Evolutionary conservation across 2,797 vertebrate genomes (phyloP), one percentile per base, ranked within the genome.

Genomic region (Coccyzus lansbergi): DNA sequence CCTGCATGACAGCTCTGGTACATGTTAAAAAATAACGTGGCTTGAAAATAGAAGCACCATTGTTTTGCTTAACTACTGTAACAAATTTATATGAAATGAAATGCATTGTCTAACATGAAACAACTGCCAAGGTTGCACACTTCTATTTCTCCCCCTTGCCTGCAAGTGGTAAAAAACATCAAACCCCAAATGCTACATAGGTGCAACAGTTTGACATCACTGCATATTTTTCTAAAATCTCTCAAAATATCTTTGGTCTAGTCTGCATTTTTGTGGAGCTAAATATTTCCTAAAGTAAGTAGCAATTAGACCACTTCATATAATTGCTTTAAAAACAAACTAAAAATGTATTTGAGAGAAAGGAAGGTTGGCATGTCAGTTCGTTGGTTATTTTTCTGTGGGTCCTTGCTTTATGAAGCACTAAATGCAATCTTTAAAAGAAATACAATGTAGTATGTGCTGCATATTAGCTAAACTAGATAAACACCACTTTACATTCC

Each of bases 31-130:
- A 96, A 96, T 94, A 96, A 95, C 81, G 83, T 90, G 91, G 88
- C 88, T 93, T 93, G 94, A 95, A 97, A 98, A 98, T 97, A 98
- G 95, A 97, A 97, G 95, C n/a, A 13, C 88, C 91, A 97, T 98
- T 98, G 97, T 98, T 98, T 97, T 90, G 68, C 76, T 94, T 97
- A 97, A 97, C 91, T 97, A 94, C 96, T 97, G 94, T 96, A 96
- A 91, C 95, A 88, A 97, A 94, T 97, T 85, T 95, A 90, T 94
- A 95, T 93, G 77, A 97, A 97, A 91, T 65, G 88, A 95, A 97
- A 98, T 94, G 90, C 82, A 93, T 72, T 89, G 76, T 88, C 78
- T 83, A 70, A 94, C 90, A 69, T 84, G 75, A 96, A 95, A 64
- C 36, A 85, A 84, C 95, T 93, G 80, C 62, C 71, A 75, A 49